Conservation (phyloP, 2,113 vertebrate species). For the Psettodes erumei region DNA sequence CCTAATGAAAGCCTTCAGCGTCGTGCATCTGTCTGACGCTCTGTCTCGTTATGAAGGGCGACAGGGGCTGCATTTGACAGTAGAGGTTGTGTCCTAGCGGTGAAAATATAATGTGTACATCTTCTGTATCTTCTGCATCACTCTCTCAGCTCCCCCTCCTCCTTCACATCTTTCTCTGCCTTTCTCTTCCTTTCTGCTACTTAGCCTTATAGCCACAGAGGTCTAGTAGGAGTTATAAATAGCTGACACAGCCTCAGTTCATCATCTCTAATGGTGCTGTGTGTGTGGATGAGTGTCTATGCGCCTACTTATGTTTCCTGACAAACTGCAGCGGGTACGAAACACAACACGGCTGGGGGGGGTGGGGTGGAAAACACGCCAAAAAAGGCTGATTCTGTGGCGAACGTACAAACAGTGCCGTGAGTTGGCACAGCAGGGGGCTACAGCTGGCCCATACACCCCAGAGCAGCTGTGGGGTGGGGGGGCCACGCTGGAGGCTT, state of each 20-base stretch:
- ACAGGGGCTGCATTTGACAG: slow-evolving; percentile 42
- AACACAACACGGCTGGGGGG: slow-evolving; percentile 38
- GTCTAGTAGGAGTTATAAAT: slow-evolving; percentile 72
- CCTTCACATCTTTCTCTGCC: slow-evolving; percentile 35
- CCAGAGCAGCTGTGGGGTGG: slow-evolving; percentile 64
- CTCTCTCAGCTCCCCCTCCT: slow-evolving; percentile 29
- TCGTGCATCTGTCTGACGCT: slow-evolving; percentile 35
- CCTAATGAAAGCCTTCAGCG: slow-evolving; percentile 50
- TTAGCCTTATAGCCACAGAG: slow-evolving; percentile 39
- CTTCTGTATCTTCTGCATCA: slow-evolving; percentile 13
- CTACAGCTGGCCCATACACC: slow-evolving; percentile 55
- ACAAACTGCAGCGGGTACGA: slow-evolving; percentile 56
- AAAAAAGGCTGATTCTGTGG: slow-evolving; percentile 17
- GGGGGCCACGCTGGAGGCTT: slow-evolving; percentile 50
- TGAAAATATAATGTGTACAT: slow-evolving; percentile 19
- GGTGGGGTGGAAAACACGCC: neutral
- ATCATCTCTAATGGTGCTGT: slow-evolving; percentile 41
- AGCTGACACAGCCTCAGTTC: slow-evolving; percentile 46
- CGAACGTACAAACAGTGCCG: slow-evolving; percentile 5
- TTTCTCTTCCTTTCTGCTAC: slow-evolving; percentile 41
- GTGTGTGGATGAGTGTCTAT: slow-evolving; percentile 23
- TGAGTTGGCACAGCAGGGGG: slow-evolving; percentile 42
- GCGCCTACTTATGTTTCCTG: slow-evolving; percentile 58
- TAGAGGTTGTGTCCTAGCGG: slow-evolving; percentile 59
- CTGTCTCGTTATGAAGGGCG: slow-evolving; percentile 56